A percentile compares a stretch with the other conserved stretches of the same genome.
phyloP scores from a whole-genome alignment of 1,140 invertebrate genomes.

The Aphis gossypii region DNA sequence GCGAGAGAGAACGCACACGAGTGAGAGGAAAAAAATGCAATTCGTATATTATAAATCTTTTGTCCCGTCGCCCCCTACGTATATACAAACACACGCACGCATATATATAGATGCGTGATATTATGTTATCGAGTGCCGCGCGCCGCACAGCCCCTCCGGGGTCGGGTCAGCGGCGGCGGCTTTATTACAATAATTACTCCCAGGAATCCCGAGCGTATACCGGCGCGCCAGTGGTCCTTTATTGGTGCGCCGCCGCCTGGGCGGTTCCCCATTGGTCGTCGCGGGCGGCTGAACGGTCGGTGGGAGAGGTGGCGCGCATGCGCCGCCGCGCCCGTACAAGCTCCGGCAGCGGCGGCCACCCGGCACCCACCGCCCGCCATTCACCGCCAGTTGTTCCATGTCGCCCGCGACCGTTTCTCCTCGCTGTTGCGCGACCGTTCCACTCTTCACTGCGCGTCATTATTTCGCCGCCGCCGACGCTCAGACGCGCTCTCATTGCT shows the following conservation, averaged over 20 bases:
- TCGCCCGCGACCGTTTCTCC: neutral
- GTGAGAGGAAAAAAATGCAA: neutral
- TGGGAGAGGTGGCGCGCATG: neutral
- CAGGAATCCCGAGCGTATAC: slow-evolving; percentile 30
- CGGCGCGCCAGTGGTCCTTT: slow-evolving; percentile 32
- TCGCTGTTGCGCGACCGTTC: neutral
- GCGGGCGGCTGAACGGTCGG: neutral
- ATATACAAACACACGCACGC: neutral
- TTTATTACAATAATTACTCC: slow-evolving; percentile 51
- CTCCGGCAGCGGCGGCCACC: neutral
- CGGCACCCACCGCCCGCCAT: slow-evolving; percentile 2
- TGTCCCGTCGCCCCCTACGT: slow-evolving; percentile 37
- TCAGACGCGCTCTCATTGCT: neutral
- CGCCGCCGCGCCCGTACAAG: neutral
- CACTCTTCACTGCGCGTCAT: neutral
- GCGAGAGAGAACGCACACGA: neutral
- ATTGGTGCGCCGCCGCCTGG: slow-evolving; percentile 51
- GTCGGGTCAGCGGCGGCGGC: neutral
- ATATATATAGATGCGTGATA: neutral
- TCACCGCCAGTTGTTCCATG: neutral
- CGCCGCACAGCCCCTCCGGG: slow-evolving; percentile 35
- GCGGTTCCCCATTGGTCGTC: slow-evolving; percentile 25
- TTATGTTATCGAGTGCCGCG: neutral
- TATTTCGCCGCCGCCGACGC: neutral
- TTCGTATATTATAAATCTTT: slow-evolving; percentile 37